These are phyloP conservation scores for Drosophila mimetica DNA, from an alignment of 2,888 invertebrate genomes.

Conservation along the genomic window DNA sequence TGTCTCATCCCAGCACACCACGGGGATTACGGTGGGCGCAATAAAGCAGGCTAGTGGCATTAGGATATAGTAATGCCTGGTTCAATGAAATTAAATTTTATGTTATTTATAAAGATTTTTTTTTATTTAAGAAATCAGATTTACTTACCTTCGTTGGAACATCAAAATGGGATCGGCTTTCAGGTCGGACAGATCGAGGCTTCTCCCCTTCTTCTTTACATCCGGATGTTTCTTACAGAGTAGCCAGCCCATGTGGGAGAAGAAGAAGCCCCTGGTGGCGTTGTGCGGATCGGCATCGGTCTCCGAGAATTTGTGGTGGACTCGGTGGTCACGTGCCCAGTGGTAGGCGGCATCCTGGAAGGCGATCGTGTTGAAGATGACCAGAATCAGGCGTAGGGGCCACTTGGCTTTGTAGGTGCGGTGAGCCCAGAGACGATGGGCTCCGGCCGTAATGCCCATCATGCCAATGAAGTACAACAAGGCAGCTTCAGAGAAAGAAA, in stretches of 20 bases:
- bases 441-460: not conserved
- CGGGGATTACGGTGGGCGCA: not conserved
- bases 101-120: no score
- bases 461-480: not conserved
- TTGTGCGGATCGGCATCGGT: not conserved
- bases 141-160: not conserved
- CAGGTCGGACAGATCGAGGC: not conserved
- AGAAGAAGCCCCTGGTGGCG: not conserved
- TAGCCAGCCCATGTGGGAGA: not conserved
- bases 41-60: not conserved
- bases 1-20: not conserved
- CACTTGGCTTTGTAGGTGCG: constrained; percentile 2
- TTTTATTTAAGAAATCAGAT: no score
- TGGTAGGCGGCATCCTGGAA: not conserved
- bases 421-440: not conserved
- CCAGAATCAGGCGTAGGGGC: not conserved
- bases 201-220: not conserved
- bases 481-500: not conserved
- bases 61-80: not conserved
- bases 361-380: not conserved
- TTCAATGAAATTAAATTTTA: not conserved
- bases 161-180: not conserved
- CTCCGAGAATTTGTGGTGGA: no score
- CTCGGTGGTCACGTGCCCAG: not conserved
- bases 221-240: not conserved